Conservation (phyloP, 2,888 invertebrate genomes). For the Ptychoptera albimana region DNA sequence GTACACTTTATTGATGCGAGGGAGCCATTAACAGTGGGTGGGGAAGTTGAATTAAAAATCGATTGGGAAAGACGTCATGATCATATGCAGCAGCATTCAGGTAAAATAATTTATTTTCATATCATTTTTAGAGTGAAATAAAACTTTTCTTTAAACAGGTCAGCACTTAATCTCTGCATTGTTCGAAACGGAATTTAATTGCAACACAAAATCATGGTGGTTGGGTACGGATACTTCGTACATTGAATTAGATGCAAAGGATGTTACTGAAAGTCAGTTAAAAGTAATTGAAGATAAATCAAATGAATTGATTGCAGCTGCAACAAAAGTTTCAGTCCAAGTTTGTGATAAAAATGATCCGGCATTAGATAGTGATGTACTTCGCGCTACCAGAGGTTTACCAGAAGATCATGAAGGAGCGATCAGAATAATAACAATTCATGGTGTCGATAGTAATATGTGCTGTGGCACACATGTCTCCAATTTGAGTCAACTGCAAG, state of each 20-base stretch:
- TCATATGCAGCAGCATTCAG: conserved; percentile 84
- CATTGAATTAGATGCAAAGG: conserved; percentile 47
- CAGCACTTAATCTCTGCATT: conserved; percentile 74
- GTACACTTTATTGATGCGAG: conserved; percentile 46
- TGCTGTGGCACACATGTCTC: conserved; percentile 81
- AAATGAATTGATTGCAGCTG: conserved; percentile 33
- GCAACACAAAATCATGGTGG: conserved; percentile 69
- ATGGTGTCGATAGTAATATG: conserved; percentile 61
- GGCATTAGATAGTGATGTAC: not conserved
- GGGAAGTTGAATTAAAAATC: conserved; percentile 42
- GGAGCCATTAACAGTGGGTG: conserved; percentile 42
- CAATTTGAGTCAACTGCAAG: conserved; percentile 52
- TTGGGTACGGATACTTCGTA: conserved; percentile 56
- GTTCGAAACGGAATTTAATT: conserved; percentile 48
- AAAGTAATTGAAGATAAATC: conserved; percentile 40
- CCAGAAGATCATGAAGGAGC: conserved; percentile 66
- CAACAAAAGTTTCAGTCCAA: conserved; percentile 40
- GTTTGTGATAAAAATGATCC: conserved; percentile 41
- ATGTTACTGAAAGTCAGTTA: conserved; percentile 36
- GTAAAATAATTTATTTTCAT: conserved; percentile 1
- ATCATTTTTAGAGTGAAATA: not conserved
- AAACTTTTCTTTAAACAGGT: conserved; percentile 29
- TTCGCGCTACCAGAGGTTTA: conserved; percentile 38
- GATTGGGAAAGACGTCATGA: conserved; percentile 70
- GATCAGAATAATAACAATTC: conserved; percentile 61